Evolutionary conservation across 2,113 vertebrate species (phyloP), one percentile per base, ranked within the genome.

Genomic region (Catharus bicknelli): DNA sequence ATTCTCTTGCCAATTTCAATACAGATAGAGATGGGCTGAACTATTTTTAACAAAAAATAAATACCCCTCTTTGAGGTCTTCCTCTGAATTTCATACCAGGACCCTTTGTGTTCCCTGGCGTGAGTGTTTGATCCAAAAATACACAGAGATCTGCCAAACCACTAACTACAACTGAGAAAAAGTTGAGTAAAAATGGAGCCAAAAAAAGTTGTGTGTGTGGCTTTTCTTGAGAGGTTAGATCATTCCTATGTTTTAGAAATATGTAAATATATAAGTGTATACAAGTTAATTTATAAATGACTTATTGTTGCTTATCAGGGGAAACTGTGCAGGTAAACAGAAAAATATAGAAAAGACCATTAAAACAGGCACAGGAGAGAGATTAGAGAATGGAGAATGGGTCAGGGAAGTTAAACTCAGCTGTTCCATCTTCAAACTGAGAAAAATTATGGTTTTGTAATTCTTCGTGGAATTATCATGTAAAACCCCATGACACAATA

Each of bases 21-120:
- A 96, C 97, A 98, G 98, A 98, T 98, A 98, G 97, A 97, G 97
- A 97, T 93, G 26, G 87, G 89, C 80, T 94, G 96, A 96, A 94
- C 93, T 98, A 98, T 98, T 98, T 98, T 98, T 97, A 97, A 97
- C 95, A 97, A 97, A 76, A 97, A 95, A 97, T 98, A 98, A 98
- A 97, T 97, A 97, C 70, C 58, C 96, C 95, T 95, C 96, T 97
- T 96, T 97, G 97, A 97, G 97, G 95, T 97, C 98, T 97, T 97
- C 97, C 97, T 97, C 95, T 96, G 95, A 95, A 97, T 95, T 97
- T 94, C 95, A 96, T 95, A 97, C 97, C 97, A 97, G 94, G 91
- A 95, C 95, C 96, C 96, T 98, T 98, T 98, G 97, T 98, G 96
- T 96, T 97, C 93, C 83, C 96, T 97, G 95, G 95, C 4, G 8